phyloP scores from a whole-genome alignment of 2,888 invertebrate species.

The Drosophila antonietae region DNA sequence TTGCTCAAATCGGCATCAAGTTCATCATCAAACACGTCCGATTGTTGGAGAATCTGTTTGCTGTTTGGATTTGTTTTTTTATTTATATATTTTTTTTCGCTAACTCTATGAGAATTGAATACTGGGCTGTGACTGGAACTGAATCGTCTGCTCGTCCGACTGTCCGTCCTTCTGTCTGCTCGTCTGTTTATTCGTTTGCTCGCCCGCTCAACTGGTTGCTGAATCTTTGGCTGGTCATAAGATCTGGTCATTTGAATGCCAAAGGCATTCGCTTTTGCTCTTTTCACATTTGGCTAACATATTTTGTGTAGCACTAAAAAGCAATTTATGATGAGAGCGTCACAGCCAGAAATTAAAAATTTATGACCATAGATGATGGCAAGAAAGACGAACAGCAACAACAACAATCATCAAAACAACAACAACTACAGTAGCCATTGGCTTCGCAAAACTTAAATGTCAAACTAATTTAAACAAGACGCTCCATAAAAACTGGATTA shows the following conservation, averaged over 20 bases:
- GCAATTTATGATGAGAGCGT: slow-evolving; percentile 73
- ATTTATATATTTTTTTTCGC: background rate
- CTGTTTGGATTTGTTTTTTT: background rate
- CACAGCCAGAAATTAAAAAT: slow-evolving; percentile 66
- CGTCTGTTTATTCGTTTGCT: background rate
- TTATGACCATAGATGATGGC: slow-evolving; percentile 55
- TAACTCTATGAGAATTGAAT: slow-evolving; percentile 1
- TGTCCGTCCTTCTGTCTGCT: background rate
- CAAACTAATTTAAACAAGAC: slow-evolving; percentile 76
- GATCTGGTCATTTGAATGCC: slow-evolving; percentile 74
- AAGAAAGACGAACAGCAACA: slow-evolving; percentile 20
- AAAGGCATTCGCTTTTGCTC: slow-evolving; percentile 65
- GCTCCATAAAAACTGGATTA: slow-evolving; percentile 76
- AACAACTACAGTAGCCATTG: slow-evolving; percentile 25
- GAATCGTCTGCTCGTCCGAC: background rate
- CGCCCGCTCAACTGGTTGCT: slow-evolving; percentile 60
- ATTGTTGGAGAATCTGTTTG: slow-evolving; percentile 10
- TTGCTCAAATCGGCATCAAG: slow-evolving; percentile 64
- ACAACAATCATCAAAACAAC: background rate
- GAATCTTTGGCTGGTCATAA: slow-evolving; percentile 26
- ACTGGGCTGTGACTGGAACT: slow-evolving; percentile 10
- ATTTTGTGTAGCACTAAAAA: slow-evolving; percentile 51
- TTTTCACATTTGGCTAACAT: slow-evolving; percentile 56
- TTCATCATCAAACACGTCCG: slow-evolving; percentile 75
- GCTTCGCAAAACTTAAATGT: slow-evolving; percentile 68